phyloP scores from a whole-genome alignment of 2,888 invertebrate genomes.

The Agrochola lychnidis region DNA sequence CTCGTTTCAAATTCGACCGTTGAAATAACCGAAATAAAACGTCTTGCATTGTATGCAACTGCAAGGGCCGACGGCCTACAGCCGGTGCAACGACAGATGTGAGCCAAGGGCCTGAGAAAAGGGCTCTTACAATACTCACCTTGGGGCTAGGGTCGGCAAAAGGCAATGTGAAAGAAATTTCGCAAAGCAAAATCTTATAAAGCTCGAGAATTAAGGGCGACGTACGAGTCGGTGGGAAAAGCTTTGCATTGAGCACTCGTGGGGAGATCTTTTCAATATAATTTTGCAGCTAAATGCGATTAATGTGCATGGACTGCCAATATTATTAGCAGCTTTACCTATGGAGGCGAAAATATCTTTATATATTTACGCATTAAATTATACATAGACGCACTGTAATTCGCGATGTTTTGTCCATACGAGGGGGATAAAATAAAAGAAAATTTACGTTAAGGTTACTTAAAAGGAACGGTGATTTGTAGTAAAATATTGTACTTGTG shows the following conservation, averaged over 20 bases:
- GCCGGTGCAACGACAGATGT: constrained; percentile 83
- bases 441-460: background rate
- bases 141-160: constrained; percentile 59
- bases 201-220: constrained; percentile 61
- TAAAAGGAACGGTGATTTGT: background rate
- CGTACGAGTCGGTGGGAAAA: constrained; percentile 61
- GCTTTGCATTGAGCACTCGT: constrained; percentile 28
- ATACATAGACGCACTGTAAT: background rate
- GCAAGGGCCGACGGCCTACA: constrained; percentile 71
- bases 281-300: constrained; percentile 33
- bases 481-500: background rate
- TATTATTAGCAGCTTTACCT: constrained; percentile 18
- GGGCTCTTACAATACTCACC: constrained; percentile 68
- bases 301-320: constrained; percentile 30
- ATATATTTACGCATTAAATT: background rate
- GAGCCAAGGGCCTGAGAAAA: constrained; percentile 77
- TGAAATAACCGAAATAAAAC: constrained; percentile 68
- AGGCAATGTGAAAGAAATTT: constrained; percentile 66
- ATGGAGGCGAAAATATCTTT: background rate
- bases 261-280: constrained; percentile 43
- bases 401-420: background rate
- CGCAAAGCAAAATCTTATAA: constrained; percentile 67
- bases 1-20: constrained; percentile 75
- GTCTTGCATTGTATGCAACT: constrained; percentile 73
- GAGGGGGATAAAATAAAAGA: background rate